Percentiles rank a stretch among this genome's conserved stretches.
Evolutionary conservation across 2,113 vertebrate genomes (phyloP).

Genomic region (Rousettus leschenaultii): DNA sequence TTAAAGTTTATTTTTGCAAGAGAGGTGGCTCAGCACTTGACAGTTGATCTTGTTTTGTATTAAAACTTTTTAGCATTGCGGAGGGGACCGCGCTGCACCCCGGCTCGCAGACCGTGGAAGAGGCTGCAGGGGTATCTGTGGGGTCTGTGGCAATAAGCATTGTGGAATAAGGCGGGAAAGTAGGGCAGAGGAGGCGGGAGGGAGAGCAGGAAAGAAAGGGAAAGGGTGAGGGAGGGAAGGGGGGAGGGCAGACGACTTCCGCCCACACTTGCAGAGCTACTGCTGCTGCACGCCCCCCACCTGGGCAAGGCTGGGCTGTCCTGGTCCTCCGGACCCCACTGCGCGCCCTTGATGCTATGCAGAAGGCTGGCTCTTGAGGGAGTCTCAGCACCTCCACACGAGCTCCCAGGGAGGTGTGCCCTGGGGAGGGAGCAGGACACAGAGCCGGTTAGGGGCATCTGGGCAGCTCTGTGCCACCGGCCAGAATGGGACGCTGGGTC

Average conservation of each 20-base stretch:
- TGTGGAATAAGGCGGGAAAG: not conserved
- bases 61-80: not conserved
- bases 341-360: not conserved
- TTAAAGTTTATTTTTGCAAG: not conserved
- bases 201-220: not conserved
- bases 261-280: too few relatives aligned
- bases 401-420: not conserved
- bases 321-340: not conserved
- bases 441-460: not conserved
- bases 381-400: not conserved
- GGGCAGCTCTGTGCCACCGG: not conserved
- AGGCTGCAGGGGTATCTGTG: not conserved
- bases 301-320: not conserved
- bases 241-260: not conserved
- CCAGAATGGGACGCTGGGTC: rapidly evolving
- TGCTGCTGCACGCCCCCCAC: rapidly evolving
- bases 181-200: not conserved
- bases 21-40: not conserved
- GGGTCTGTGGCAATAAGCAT: not conserved
- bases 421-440: not conserved
- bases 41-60: not conserved
- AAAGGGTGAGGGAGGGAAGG: not conserved
- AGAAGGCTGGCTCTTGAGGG: not conserved
- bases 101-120: not conserved
- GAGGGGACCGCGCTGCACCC: not conserved